phyloP scores from a whole-genome alignment of 2,797 vertebrate genomes.

The Enteromius paludinosus region DNA sequence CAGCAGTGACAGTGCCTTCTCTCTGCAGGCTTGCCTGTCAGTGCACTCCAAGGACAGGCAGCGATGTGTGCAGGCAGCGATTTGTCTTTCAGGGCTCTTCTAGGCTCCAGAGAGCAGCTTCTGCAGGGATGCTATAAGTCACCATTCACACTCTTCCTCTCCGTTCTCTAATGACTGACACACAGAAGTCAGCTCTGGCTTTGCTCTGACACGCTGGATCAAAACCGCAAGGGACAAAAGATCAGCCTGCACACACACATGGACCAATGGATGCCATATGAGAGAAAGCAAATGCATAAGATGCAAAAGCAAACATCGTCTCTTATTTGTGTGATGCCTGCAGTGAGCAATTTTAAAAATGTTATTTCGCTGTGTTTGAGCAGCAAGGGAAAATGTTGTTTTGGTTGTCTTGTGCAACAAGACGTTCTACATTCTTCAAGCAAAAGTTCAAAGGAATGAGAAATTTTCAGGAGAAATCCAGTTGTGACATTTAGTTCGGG shows the following conservation, averaged over 20 bases:
- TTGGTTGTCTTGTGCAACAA: conserved; percentile 27
- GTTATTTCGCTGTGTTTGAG: not conserved
- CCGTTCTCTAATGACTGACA: conserved; percentile 28
- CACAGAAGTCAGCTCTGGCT: conserved; percentile 24
- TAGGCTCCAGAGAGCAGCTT: conserved; percentile 43
- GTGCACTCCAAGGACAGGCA: conserved; percentile 57
- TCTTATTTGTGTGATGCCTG: conserved; percentile 5
- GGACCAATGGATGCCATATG: not conserved
- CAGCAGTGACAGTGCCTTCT: conserved; percentile 38
- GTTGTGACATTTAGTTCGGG: conserved; percentile 33
- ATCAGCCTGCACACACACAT: not conserved
- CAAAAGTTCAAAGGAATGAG: conserved; percentile 40
- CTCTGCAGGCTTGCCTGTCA: conserved; percentile 53
- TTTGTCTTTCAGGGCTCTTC: conserved; percentile 53
- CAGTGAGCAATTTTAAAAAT: conserved; percentile 24
- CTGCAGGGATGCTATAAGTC: conserved; percentile 53
- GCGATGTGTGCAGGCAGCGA: conserved; percentile 51
- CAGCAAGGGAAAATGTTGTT: conserved; percentile 22
- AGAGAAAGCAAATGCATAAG: conserved; percentile 16
- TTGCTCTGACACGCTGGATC: conserved; percentile 24
- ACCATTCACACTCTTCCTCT: conserved; percentile 44
- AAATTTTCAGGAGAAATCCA: conserved; percentile 41
- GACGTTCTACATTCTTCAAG: conserved; percentile 21
- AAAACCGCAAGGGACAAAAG: conserved; percentile 30
- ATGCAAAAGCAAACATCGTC: not conserved